Base-by-base conservation (phyloP, 2,113 vertebrate genomes). In the Seriola aureovittata region DNA sequence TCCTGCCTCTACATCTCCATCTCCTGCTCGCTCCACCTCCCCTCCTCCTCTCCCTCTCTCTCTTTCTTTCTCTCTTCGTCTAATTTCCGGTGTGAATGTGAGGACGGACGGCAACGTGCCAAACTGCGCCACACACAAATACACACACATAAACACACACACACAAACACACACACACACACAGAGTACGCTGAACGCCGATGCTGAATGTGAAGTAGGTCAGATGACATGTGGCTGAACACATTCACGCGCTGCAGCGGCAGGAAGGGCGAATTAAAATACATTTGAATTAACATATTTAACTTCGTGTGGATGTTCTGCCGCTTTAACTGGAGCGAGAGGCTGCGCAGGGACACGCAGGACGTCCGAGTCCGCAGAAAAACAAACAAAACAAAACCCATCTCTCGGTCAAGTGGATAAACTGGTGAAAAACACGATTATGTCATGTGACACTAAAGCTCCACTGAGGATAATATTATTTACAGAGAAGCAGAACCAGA, bases 121-220 rank as follows among this genome's bases (percentile, higher is more conserved):
- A 85, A 65, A 76, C 36, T 58, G 5, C 79, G 74, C 32, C 60
- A 63, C 82, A 72, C 40, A 38, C 63, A 36, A 36, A 36, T 36
- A 67, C 57, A 54, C 65, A 36, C 4, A 36, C 34, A 36, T 6
- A 42, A 42, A n/a, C 25, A 66, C 74, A 44, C 67, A 50, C 23
- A 73, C 67, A 57, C 38, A 66, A 42, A 67, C 34, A 72, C 29
- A 46, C 19, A 38, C 62, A 32, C 57, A 67, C 62, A 25, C 36
- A 19, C 25, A 19, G 13, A 21, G n/a, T 7, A 8, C 9, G 0
- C 65, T 36, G 54, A 48, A 34, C 58, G 0, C 52, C 5, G 66
- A 71, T 62, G 76, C 32, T 54, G 66, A 23, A 85, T 68, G 78
- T 82, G 80, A 93, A 91, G 65, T 90, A 50, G 90, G 87, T 90